phyloP scores from a whole-genome alignment of 2,113 vertebrate species.

The Gnathonemus longibarbis region DNA sequence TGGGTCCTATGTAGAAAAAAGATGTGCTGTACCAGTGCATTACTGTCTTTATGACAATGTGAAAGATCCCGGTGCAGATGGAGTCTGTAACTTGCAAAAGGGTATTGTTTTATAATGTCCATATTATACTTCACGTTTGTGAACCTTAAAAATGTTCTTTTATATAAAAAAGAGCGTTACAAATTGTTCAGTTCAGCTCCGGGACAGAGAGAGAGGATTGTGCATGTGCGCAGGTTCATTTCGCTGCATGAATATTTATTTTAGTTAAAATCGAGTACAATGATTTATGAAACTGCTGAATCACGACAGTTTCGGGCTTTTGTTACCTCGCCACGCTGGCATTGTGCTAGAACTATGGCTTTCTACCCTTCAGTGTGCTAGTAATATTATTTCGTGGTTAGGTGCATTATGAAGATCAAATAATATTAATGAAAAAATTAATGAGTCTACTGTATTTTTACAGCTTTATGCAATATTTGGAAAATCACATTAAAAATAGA shows the following conservation, averaged over 20 bases:
- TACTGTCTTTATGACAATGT: constrained; percentile 3
- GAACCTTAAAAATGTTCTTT: neutral
- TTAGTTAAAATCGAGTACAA: constrained; percentile 19
- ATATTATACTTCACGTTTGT: neutral
- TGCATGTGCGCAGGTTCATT: neutral
- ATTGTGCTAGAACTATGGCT: neutral
- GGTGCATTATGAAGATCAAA: neutral
- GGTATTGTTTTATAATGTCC: constrained; percentile 6
- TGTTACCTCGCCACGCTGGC: neutral
- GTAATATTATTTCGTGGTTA: neutral
- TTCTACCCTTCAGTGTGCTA: neutral
- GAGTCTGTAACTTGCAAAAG: neutral
- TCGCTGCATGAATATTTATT: constrained; percentile 56
- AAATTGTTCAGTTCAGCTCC: neutral
- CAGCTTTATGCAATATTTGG: neutral
- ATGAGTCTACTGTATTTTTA: neutral
- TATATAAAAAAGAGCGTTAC: neutral
- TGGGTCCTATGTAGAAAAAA: constrained; percentile 43
- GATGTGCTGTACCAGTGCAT: neutral
- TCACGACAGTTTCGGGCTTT: neutral
- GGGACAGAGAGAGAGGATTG: neutral
- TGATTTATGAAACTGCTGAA: neutral
- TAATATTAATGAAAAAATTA: neutral
- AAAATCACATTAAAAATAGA: neutral
- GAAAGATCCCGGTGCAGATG: constrained; percentile 12